These are phyloP conservation scores for Indicator maculatus DNA, from an alignment of 2,113 vertebrate genomes.

Conservation along the genomic window DNA sequence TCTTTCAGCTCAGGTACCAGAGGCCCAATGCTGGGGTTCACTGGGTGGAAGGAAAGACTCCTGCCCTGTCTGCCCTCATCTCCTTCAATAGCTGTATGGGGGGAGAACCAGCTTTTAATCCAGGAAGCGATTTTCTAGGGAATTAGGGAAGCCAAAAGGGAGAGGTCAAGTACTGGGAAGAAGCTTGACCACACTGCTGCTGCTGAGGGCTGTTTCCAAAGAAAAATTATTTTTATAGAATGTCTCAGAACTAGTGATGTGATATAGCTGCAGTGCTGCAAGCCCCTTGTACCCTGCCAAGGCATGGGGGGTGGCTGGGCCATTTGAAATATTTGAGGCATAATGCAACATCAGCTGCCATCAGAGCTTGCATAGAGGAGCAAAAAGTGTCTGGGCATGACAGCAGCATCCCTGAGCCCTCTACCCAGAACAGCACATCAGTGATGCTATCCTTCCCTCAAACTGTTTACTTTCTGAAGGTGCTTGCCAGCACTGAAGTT, in stretches of 20 bases:
- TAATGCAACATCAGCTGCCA: not conserved
- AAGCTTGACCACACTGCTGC: not conserved
- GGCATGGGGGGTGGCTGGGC: not conserved
- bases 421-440: not conserved
- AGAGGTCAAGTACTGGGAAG: not conserved
- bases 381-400: not conserved
- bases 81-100: not conserved
- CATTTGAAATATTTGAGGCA: not conserved
- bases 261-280: not conserved
- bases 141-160: not conserved
- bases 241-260: rapidly evolving
- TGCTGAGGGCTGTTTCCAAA: not conserved
- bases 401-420: not conserved
- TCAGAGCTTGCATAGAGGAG: not conserved
- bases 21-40: rapidly evolving
- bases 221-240: not conserved
- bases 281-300: not conserved
- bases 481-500: not conserved
- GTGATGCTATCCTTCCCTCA: rapidly evolving
- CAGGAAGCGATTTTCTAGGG: not conserved
- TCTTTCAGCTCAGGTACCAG: not conserved
- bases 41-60: not conserved
- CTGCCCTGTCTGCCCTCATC: not conserved
- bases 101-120: not conserved
- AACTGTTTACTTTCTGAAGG: not conserved